Evolutionary conservation across 2,797 vertebrate genomes (phyloP).

Genomic region (Lateolabrax maculatus): DNA sequence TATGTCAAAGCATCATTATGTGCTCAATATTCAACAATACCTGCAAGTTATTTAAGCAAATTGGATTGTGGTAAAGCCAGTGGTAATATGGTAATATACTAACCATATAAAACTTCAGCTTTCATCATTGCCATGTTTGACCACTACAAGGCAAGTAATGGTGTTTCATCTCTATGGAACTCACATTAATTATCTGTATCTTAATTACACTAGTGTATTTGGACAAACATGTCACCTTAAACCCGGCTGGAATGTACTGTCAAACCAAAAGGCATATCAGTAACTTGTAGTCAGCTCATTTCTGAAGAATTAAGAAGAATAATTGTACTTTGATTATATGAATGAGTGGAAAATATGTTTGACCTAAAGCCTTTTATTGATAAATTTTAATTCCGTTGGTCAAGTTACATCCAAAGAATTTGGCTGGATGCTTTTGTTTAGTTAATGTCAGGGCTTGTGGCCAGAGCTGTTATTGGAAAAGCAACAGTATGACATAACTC

Average conservation of each 20-base stretch:
- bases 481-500: conserved; percentile 13
- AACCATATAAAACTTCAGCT: conserved; percentile 40
- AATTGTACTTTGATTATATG: conserved; percentile 36
- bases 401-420: conserved; percentile 25
- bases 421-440: conserved; percentile 41
- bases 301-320: conserved; percentile 24
- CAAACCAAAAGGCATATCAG: conserved; percentile 23
- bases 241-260: conserved; percentile 22
- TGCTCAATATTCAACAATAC: conserved; percentile 29
- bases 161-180: conserved; percentile 34
- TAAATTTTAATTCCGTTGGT: conserved; percentile 7
- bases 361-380: conserved; percentile 28
- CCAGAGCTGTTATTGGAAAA: conserved; percentile 46
- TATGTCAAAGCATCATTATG: conserved; percentile 37
- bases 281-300: conserved; percentile 22
- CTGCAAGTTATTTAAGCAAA: conserved; percentile 45
- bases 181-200: conserved; percentile 39
- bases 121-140: conserved; percentile 28
- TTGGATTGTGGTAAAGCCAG: conserved; percentile 37
- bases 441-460: conserved; percentile 19
- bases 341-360: conserved; percentile 42
- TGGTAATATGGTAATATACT: conserved; percentile 30
- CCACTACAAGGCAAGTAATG: conserved; percentile 25
- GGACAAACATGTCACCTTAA: conserved; percentile 48
- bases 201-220: conserved; percentile 36